phyloP scores from a whole-genome alignment of 2,113 vertebrate species.

The Sus scrofa region T2T-Sscrofa CM000820.6:133016001-133016500 shows the following conservation, averaged over 20 bases:
- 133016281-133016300: not conserved
- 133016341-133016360: not conserved
- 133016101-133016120: too few relatives aligned
- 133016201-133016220: too few relatives aligned
- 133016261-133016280: too few relatives aligned
- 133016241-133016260: too few relatives aligned
- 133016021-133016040: not conserved
- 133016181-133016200: too few relatives aligned
- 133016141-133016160: too few relatives aligned
- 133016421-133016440: not conserved
- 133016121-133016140: too few relatives aligned
- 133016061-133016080: too few relatives aligned
- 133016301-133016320: not conserved
- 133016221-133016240: too few relatives aligned
- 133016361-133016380: not conserved
- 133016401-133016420: not conserved
- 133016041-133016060: not conserved
- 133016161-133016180: too few relatives aligned
- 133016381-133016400: not conserved
- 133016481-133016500: accelerated
- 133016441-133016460: not conserved
- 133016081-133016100: too few relatives aligned
- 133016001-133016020: not conserved
- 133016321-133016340: not conserved
- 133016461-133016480: not conserved